phyloP scores from a whole-genome alignment of 1,140 invertebrate genomes.

The Drosophila oshimai region DNA sequence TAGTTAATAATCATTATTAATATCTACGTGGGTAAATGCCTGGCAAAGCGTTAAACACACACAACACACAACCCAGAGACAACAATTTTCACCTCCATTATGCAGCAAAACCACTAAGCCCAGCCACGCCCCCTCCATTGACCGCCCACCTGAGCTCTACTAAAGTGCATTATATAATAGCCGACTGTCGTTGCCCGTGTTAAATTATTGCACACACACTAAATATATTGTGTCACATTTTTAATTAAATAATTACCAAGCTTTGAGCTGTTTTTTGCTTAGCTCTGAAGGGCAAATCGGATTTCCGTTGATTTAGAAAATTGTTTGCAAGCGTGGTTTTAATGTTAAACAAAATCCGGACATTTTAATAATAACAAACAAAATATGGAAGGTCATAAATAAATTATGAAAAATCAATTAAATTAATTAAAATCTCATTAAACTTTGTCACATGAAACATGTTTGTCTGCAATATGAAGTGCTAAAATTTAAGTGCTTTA shows the following conservation, averaged over 20 bases:
- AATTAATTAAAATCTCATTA: too few species aligned
- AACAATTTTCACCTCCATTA: constrained; percentile 43
- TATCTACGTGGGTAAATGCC: constrained; percentile 38
- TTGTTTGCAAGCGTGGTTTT: not conserved
- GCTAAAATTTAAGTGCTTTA: too few species aligned
- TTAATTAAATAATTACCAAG: constrained; percentile 34
- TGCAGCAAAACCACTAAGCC: constrained; percentile 32
- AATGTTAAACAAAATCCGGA: too few species aligned
- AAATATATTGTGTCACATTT: not conserved
- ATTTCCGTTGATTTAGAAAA: constrained; percentile 1
- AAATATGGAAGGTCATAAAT: too few species aligned
- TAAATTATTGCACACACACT: not conserved
- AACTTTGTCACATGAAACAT: too few species aligned
- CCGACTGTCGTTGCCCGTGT: constrained; percentile 3
- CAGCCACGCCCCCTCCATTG: not conserved
- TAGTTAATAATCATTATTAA: constrained; percentile 70
- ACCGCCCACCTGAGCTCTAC: not conserved
- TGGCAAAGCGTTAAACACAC: constrained; percentile 23
- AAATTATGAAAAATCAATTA: too few species aligned
- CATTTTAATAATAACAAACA: too few species aligned
- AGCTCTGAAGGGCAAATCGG: not conserved
- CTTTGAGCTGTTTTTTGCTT: not conserved
- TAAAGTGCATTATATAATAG: constrained; percentile 13
- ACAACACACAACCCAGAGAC: constrained; percentile 18
- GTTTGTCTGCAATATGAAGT: too few species aligned